Evolutionary conservation across 2,888 invertebrate genomes (phyloP).

Genomic region (Tetragnatha montana): DNA sequence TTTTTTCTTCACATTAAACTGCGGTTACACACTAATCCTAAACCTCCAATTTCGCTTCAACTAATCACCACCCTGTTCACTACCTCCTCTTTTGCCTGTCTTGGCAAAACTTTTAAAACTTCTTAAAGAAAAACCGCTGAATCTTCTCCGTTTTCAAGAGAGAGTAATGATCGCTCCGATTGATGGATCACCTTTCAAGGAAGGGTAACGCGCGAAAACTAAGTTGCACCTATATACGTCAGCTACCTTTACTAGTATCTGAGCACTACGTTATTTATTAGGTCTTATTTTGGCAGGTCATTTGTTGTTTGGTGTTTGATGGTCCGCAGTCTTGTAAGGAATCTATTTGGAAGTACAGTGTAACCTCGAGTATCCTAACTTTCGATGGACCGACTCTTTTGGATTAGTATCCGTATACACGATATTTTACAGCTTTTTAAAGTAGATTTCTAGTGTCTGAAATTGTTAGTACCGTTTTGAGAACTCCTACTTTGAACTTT

Average conservation of each 20-base stretch:
- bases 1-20: too few relatives aligned
- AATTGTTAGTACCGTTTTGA: too few relatives aligned
- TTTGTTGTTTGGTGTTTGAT: not conserved
- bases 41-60: not conserved
- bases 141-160: not conserved
- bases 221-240: not conserved
- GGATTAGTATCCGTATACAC: too few relatives aligned
- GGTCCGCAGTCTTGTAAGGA: not conserved
- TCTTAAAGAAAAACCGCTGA: not conserved
- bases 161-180: not conserved
- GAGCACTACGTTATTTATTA: not conserved
- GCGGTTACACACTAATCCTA: too few relatives aligned
- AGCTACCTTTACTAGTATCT: not conserved
- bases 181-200: not conserved
- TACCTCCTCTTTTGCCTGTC: not conserved
- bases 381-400: too few relatives aligned
- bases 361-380: not conserved
- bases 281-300: not conserved
- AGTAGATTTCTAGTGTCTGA: too few relatives aligned
- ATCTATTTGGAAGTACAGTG: not conserved
- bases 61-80: not conserved
- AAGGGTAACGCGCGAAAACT: not conserved
- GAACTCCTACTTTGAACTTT: too few relatives aligned
- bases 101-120: constrained; percentile 5
- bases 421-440: too few relatives aligned